These are phyloP conservation scores for Yoshiicerus persimilis DNA, from an alignment of 1,140 invertebrate genomes.

Conservation along the genomic window DNA sequence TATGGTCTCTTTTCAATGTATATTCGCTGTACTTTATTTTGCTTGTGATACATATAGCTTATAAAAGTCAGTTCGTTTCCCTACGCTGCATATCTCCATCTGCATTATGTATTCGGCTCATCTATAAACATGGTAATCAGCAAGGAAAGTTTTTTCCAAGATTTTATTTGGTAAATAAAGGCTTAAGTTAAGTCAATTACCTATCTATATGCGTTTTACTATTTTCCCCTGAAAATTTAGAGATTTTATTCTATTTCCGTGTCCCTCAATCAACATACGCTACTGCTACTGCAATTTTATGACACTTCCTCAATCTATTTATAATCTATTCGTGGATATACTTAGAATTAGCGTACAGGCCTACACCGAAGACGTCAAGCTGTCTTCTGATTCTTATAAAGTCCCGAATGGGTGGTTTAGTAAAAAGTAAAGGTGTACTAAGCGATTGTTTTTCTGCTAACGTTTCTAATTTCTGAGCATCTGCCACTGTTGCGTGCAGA, in stretches of 20 bases:
- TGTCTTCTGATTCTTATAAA: not conserved
- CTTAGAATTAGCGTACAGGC: not conserved
- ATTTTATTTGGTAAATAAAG: not conserved
- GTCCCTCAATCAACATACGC: not conserved
- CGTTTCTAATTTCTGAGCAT: not conserved
- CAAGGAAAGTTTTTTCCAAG: not conserved
- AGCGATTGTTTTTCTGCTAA: not conserved
- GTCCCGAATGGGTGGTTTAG: too few relatives aligned
- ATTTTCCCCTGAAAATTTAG: not conserved
- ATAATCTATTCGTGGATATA: not conserved
- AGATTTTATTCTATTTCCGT: not conserved
- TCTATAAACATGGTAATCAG: not conserved
- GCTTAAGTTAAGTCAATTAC: not conserved
- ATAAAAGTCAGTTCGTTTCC: not conserved
- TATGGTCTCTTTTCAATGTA: too few relatives aligned
- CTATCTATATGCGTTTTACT: not conserved
- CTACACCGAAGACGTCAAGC: not conserved
- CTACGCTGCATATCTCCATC: not conserved
- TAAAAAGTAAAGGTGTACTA: not conserved
- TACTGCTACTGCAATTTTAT: not conserved
- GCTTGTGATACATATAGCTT: not conserved
- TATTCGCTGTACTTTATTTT: not conserved
- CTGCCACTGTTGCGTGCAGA: not conserved
- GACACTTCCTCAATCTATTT: not conserved
- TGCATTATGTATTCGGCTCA: not conserved